Evolutionary conservation across 30 jellyfish, hydroid and myxozoan species (phyloP), one percentile per base, ranked within the genome.

Genomic region (Aurelia sp.): DNA sequence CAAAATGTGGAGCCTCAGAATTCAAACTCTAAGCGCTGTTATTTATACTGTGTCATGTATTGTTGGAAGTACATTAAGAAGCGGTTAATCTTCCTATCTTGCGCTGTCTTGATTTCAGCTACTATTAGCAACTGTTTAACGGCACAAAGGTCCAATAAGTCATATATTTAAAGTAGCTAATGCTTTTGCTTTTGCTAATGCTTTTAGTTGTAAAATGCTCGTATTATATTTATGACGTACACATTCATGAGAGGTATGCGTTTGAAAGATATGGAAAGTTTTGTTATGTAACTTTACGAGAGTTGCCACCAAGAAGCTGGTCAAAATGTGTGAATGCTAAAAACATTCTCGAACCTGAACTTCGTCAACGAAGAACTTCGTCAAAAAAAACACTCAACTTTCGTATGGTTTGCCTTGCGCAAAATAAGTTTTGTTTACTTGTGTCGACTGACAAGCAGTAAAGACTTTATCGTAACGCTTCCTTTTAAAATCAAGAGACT

Each of bases 71-170:
- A 18, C 33, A 59, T 59, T 59, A 18, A 44, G 24, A 59, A 59
- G 10, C 27, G 5, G 69, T 59, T 21, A 21, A 4, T 59, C 33
- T 59, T 59, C 16, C 13, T 21, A 18, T 59, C 69, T 21, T 5
- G 16, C 69, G 33, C 69, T 59, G 69, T 21, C 16, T 12, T 12
- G 33, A 59, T 18, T 59, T 59, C 3, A 18, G 33, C 69, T 12
- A 21, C 33, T 21, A 13, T 59, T 13, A 59, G 16, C 33, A 18
- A 21, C 21, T 15, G 67, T 20, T 58, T 17, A 58, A 5, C 69
- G 16, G 69, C 69, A 59, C 69, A 59, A 59, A n/a, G 24, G 16
- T 59, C 69, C 69, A 59, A 59, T 59, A 59, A 59, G 33, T 18
- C 69, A 59, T 18, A 59, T 59, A 59, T 21, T 13, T 59, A 59